Evolutionary conservation across 2,797 vertebrate species (phyloP).

Genomic region (Thamnophis elegans): DNA sequence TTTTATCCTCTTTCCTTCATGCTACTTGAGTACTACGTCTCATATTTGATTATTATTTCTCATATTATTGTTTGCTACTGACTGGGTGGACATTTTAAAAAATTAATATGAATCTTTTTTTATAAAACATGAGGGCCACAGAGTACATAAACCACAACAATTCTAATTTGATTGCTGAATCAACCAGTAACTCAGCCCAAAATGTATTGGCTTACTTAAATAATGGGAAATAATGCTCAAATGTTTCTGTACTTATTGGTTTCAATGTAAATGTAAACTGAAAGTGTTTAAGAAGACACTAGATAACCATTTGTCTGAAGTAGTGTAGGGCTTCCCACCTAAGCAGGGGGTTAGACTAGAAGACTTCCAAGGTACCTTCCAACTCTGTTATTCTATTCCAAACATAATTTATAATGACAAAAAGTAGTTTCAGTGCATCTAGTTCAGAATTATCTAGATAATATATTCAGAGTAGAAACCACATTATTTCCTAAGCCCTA

Average conservation of each 20-base stretch:
- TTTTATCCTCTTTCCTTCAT: background rate
- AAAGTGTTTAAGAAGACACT: too few relatives aligned
- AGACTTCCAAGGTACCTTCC: too few relatives aligned
- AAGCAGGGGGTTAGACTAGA: too few relatives aligned
- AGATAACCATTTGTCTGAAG: too few relatives aligned
- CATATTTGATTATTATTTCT: background rate
- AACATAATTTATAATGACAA: background rate
- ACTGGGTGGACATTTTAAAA: background rate
- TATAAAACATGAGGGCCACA: background rate
- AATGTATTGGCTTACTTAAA: background rate
- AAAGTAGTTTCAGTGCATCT: background rate
- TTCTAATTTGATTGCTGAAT: background rate
- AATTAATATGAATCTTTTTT: background rate
- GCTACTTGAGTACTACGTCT: background rate
- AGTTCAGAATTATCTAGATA: background rate
- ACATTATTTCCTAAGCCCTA: background rate
- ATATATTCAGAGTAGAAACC: background rate
- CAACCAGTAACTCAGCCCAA: background rate
- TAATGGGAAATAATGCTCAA: background rate
- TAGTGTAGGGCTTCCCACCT: too few relatives aligned
- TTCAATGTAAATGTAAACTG: background rate
- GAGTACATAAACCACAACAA: background rate
- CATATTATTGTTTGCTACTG: background rate
- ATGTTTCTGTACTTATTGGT: background rate
- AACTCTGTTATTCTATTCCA: too few relatives aligned